Conservation (phyloP, 2,797 vertebrate species). For the Enteromius treurensis region DNA sequence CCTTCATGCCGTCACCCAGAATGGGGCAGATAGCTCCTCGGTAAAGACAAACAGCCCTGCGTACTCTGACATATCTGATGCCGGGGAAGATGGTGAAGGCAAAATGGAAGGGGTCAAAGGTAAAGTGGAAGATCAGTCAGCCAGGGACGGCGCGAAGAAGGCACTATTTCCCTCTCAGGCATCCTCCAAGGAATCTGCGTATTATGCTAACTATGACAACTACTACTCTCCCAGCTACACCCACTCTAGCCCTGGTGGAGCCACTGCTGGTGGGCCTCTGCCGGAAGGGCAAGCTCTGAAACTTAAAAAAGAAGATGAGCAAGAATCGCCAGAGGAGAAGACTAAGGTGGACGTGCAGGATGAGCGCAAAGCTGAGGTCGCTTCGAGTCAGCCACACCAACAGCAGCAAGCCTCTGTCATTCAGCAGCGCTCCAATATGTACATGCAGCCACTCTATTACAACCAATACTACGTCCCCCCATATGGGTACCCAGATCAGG, state of each 20-base stretch:
- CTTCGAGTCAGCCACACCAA: slow-evolving; percentile 75
- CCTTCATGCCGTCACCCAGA: slow-evolving; percentile 89
- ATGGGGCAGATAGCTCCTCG: slow-evolving; percentile 92
- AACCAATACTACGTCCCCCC: slow-evolving; percentile 98
- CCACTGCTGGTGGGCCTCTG: slow-evolving; percentile 77
- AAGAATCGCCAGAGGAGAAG: slow-evolving; percentile 85
- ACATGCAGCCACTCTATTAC: slow-evolving; percentile 98
- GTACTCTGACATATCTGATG: slow-evolving; percentile 97
- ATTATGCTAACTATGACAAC: slow-evolving; percentile 90
- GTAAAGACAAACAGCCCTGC: slow-evolving; percentile 98
- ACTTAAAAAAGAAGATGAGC: slow-evolving; percentile 93
- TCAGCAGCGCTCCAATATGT: slow-evolving; percentile 96
- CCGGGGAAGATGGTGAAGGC: slow-evolving; percentile 95
- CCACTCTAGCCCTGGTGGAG: slow-evolving; percentile 87
- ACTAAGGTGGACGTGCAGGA: slow-evolving; percentile 87
- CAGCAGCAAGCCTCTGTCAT: slow-evolving; percentile 97
- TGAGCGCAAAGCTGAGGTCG: slow-evolving; percentile 87
- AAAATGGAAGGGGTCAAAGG: slow-evolving; percentile 87
- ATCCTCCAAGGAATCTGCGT: slow-evolving; percentile 93
- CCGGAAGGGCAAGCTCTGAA: slow-evolving; percentile 85
- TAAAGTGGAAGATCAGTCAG: slow-evolving; percentile 88
- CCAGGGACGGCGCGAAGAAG: slow-evolving; percentile 94
- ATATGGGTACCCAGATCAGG: slow-evolving; percentile 91
- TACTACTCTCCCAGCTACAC: slow-evolving; percentile 96
- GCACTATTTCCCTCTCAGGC: slow-evolving; percentile 89